A percentile compares a stretch with the other conserved stretches of the same genome.
phyloP scores from a whole-genome alignment of 2,113 vertebrate genomes.

The Melanotaenia duboulayi region DNA sequence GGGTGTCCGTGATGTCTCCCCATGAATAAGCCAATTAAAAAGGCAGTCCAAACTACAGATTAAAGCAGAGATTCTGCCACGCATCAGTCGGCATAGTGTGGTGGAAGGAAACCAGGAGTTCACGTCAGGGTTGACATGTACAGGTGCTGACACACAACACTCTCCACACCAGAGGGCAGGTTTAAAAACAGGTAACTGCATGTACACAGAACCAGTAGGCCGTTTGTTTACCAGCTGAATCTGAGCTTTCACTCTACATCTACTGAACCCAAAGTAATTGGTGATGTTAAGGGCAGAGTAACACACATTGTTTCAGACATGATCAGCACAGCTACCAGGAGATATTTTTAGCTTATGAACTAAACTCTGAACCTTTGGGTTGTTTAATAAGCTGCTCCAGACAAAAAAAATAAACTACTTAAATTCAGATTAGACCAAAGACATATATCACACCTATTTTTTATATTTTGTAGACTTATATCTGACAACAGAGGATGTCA shows the following conservation, averaged over 20 bases:
- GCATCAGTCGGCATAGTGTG: not conserved
- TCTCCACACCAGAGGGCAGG: not conserved
- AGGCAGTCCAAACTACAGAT: not conserved
- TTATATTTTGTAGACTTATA: conserved; percentile 7
- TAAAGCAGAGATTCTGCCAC: not conserved
- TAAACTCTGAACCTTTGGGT: not conserved
- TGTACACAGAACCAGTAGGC: not conserved
- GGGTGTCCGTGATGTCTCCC: conserved; percentile 16
- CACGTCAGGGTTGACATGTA: conserved; percentile 11
- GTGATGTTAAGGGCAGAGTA: conserved; percentile 14
- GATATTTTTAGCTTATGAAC: not conserved
- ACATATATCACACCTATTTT: not conserved
- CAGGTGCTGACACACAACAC: conserved; percentile 21
- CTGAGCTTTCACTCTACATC: not conserved
- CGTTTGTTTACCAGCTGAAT: conserved; percentile 10
- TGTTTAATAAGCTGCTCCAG: not conserved
- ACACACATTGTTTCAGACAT: conserved; percentile 10
- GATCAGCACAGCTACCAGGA: not conserved
- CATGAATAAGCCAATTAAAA: conserved; percentile 25
- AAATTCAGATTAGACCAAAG: not conserved
- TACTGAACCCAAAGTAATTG: conserved; percentile 9
- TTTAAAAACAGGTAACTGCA: conserved; percentile 8
- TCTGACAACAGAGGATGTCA: not conserved
- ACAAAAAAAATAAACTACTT: not conserved
- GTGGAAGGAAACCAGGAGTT: not conserved